Evolutionary conservation across 2,888 invertebrate genomes (phyloP), one percentile per base, ranked within the genome.

Genomic region (Dyspetes luteomarginatus): DNA sequence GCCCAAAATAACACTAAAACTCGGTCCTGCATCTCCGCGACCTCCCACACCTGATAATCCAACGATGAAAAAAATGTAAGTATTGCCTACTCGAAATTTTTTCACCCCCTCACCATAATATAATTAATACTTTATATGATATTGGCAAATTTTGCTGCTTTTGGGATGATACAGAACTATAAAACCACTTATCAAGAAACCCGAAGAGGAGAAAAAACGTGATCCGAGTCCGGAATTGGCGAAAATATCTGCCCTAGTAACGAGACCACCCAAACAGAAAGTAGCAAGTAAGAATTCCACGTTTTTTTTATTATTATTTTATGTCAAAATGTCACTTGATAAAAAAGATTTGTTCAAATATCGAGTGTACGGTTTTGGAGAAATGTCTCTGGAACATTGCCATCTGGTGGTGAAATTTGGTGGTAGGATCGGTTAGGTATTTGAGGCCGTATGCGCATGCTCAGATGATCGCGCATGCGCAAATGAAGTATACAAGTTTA

Each of bases 181-280:
- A 83, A 96, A 96, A 89, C 95, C 96, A 3, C 93, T 96, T 24
- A 92, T 95, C 48, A 95, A 95, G 89, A 95, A 94, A 83, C 94
- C 94, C 75, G 94, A 92, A 41, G 92, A 92, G 24, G 90, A 91
- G 3, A 82, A 88, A 5, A 94, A 94, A 87, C 93, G 95, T 73
- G 96, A 96, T 89, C 94, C 95, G 41, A 96, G 97, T 30, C 97
- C 97, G 7, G 97, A 97, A 89, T 92, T 97, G 82, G 97, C 97
- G 9, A 95, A 96, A 90, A 97, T 97, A 89, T 96, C 97, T 5
- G 96, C 97, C 24, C 92, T 97, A 77, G 96, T 97, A 43, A 97
- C 97, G 3, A 94, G 97, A 82, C 97, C 97, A 68, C 96, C 96
- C 1, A 97, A 97, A 89, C 94, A 93, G 80, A 96, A 96, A 92